Evolutionary conservation across 2,113 vertebrate species (phyloP).

Genomic region (Festucalex cinctus): DNA sequence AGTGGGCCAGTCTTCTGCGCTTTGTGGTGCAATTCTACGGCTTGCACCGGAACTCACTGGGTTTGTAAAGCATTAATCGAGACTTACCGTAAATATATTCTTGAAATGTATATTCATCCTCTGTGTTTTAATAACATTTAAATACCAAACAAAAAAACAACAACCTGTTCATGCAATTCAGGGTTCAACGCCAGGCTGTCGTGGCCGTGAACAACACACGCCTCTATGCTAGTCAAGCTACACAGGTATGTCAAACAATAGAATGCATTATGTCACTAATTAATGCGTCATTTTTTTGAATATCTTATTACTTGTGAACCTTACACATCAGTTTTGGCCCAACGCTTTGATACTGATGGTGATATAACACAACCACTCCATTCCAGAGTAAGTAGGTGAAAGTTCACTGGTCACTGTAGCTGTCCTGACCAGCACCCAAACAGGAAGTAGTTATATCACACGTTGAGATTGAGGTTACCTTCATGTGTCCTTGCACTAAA

Average conservation of each 20-base stretch:
- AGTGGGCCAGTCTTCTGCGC: conserved; percentile 55
- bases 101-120: background rate
- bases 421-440: background rate
- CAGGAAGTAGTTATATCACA: too few relatives aligned
- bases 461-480: background rate
- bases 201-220: conserved; percentile 43
- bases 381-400: conserved; percentile 58
- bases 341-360: rapidly evolving
- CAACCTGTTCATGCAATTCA: conserved; percentile 18
- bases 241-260: conserved; percentile 53
- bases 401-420: conserved; percentile 64
- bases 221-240: conserved; percentile 64
- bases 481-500: background rate
- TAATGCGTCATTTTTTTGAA: too few relatives aligned
- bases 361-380: conserved; percentile 13
- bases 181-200: conserved; percentile 46
- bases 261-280: rapidly evolving
- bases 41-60: conserved; percentile 39
- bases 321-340: background rate
- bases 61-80: conserved; percentile 40
- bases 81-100: too few relatives aligned
- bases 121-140: rapidly evolving
- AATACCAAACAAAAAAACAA: too few relatives aligned
- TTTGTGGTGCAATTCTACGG: conserved; percentile 57
- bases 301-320: background rate